A percentile compares a stretch with the other conserved stretches of the same genome.
Evolutionary conservation across 2,113 vertebrate species (phyloP).

Genomic region (Nibea albiflora): DNA sequence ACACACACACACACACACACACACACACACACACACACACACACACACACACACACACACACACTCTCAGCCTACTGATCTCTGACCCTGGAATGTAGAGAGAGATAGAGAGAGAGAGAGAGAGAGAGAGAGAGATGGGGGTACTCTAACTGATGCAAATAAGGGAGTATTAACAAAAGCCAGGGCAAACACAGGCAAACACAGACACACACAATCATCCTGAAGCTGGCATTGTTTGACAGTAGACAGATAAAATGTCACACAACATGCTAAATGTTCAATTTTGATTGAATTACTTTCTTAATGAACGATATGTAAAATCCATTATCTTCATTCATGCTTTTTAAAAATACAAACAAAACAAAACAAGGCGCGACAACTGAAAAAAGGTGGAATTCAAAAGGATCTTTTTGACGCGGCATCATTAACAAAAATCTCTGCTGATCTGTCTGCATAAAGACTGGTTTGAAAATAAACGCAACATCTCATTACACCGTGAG

Average conservation of each 20-base stretch:
- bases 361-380: background rate
- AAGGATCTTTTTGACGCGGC: background rate
- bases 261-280: constrained; percentile 2
- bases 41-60: background rate
- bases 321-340: background rate
- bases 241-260: constrained; percentile 4
- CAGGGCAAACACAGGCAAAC: constrained; percentile 16
- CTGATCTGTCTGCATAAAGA: constrained; percentile 8
- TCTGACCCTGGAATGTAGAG: constrained; percentile 69
- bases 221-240: constrained; percentile 1
- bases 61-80: constrained; percentile 68
- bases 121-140: constrained; percentile 26
- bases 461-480: constrained; percentile 11
- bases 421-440: constrained; percentile 4
- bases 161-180: constrained; percentile 71
- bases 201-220: background rate
- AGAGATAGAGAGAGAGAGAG: constrained; percentile 1
- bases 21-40: constrained; percentile 21
- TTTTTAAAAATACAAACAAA: background rate
- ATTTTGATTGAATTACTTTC: constrained; percentile 24
- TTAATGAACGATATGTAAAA: background rate
- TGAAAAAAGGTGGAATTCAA: background rate
- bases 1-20: constrained; percentile 3
- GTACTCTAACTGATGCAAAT: constrained; percentile 78
- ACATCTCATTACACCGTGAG: constrained; percentile 20